Conservation (phyloP, 2,113 vertebrate genomes). For the Pseudorectes ferrugineus region DNA sequence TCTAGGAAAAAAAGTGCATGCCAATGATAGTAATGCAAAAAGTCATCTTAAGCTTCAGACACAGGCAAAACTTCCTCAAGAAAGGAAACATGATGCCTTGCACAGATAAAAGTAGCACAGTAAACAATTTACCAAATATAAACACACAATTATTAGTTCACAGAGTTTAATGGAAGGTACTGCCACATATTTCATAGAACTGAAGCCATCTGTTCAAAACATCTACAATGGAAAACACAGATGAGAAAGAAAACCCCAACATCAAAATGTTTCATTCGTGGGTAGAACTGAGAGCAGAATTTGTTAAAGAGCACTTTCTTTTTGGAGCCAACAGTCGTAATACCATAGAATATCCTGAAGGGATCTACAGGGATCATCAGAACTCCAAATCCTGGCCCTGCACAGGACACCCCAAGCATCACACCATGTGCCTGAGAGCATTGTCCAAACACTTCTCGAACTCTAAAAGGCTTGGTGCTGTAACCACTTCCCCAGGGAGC, state of each 20-base stretch:
- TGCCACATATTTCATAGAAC: background rate
- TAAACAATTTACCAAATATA: background rate
- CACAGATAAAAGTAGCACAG: background rate
- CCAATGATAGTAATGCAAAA: background rate
- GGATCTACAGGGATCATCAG: background rate
- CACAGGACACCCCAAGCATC: background rate
- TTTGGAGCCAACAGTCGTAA: background rate
- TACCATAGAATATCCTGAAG: background rate
- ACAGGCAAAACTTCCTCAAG: background rate
- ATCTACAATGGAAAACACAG: background rate
- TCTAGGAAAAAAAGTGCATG: background rate
- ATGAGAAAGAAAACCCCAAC: background rate
- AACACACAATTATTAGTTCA: background rate
- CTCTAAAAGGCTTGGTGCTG: background rate
- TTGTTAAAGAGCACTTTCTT: background rate
- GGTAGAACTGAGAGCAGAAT: background rate
- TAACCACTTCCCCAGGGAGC: background rate
- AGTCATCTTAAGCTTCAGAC: background rate
- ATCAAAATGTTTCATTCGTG: background rate
- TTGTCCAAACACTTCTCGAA: background rate
- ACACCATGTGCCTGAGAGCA: background rate
- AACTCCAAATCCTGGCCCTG: background rate
- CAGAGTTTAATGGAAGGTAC: background rate
- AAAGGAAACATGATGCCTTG: background rate
- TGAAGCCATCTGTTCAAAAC: background rate